Percentiles rank a stretch among this genome's conserved stretches.
These are phyloP conservation scores for Epistrophella euchroma DNA, from an alignment of 2,888 invertebrate genomes.

Conservation along the genomic window DNA sequence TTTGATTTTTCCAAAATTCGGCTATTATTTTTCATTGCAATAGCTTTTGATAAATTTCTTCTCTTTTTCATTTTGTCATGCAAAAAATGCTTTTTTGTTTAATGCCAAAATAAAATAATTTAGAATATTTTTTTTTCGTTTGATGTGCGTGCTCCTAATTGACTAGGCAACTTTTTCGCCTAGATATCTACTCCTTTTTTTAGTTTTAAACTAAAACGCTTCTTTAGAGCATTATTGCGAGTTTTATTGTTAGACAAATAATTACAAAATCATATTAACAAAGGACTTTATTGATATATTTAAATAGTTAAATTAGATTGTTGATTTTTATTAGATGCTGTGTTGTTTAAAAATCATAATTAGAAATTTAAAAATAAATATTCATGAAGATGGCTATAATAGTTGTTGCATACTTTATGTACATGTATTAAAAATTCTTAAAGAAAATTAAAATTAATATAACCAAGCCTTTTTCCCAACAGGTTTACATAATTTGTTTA, in stretches of 20 bases:
- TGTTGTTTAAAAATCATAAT: no score
- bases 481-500: no score
- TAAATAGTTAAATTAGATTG: no score
- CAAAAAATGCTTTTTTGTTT: slow-evolving; percentile 39
- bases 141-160: slow-evolving; percentile 35
- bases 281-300: no score
- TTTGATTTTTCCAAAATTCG: slow-evolving; percentile 16
- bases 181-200: slow-evolving; percentile 37
- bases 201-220: slow-evolving; percentile 47
- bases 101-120: slow-evolving; percentile 12
- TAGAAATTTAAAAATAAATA: no score
- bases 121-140: background rate
- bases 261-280: no score
- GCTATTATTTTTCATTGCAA: slow-evolving; percentile 37
- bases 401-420: no score
- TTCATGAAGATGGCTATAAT: no score
- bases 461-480: no score
- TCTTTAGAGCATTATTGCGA: slow-evolving; percentile 10
- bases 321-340: no score
- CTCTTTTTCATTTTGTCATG: slow-evolving; percentile 30
- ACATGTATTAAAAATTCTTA: no score
- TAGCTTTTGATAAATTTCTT: slow-evolving; percentile 18
- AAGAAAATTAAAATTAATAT: no score
- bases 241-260: background rate
- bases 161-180: slow-evolving; percentile 50